Percentiles rank a stretch among this genome's conserved stretches.
Conservation (phyloP, 2,888 invertebrate genomes). For the Melanargia galathea region DNA sequence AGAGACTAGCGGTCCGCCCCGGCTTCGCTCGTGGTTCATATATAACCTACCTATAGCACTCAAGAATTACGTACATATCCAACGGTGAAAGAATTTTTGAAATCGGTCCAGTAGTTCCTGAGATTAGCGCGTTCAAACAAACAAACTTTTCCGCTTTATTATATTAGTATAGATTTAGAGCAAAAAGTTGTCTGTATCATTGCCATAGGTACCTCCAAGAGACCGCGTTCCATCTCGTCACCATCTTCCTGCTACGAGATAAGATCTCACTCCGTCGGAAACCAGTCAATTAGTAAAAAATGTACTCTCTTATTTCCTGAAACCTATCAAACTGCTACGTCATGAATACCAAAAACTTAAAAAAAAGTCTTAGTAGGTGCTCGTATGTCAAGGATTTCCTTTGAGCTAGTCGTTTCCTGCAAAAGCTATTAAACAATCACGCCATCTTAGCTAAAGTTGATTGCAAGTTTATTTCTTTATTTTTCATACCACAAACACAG, state of each 20-base stretch:
- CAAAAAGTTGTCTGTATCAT: no score
- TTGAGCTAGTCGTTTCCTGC: conserved; percentile 10
- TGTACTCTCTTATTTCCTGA: not conserved
- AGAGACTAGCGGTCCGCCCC: no score
- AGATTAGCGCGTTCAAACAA: no score
- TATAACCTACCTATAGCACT: no score
- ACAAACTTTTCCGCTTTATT: no score
- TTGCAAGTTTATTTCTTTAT: conserved; percentile 19
- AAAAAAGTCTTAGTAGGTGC: not conserved
- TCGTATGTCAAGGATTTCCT: conserved; percentile 14
- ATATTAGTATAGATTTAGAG: no score
- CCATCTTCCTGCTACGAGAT: not conserved
- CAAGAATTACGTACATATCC: no score
- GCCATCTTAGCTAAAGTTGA: conserved; percentile 16
- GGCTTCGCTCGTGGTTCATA: no score
- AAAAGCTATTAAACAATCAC: conserved; percentile 21
- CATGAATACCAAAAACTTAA: conserved; percentile 5
- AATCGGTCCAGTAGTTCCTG: no score
- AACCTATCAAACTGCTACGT: not conserved
- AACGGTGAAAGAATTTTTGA: no score
- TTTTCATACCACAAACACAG: not conserved
- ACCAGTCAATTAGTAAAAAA: conserved; percentile 1
- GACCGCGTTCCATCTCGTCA: not conserved
- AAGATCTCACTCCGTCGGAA: not conserved
- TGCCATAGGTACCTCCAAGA: no score